Base-by-base conservation (phyloP, 1,140 invertebrate genomes). In the Heterodera schachtii region DNA sequence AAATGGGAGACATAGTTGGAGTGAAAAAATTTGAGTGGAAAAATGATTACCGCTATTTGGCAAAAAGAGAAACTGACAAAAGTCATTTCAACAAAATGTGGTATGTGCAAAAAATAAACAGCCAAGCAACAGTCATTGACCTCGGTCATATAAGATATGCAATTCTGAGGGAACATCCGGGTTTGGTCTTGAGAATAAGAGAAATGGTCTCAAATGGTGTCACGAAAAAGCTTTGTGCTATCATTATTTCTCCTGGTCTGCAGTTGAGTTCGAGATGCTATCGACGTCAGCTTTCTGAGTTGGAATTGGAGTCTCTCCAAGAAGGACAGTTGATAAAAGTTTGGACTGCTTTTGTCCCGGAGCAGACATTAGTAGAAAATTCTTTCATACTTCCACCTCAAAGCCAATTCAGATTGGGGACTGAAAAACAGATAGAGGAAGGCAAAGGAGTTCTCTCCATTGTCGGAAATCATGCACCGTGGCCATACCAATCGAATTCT, bases 1-100 rank as follows among this genome's bases (percentile, higher is more conserved):
- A 73, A 73, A 46, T 73, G n/a, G 71, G 71, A 73, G 71, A 73
- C n/a, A 73, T 46, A n/a, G 71, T 73, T 0, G 44, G 44, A 46
- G 47, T 73, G 16, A 5, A 4, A 11, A n/a, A 73, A 4, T 73
- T 73, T 41, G 44, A 16, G 21, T 73, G 71, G 71, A 73, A 19
- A 73, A 49, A 46, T 46, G 71, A 49, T 5, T 73, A 46, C 19
- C 16, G 47, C 31, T 16, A 16, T 21, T 73, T 73, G 1, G 71
- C 71, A 16, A 46, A 49, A 11, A 73, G 13, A 46, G n/a, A 73
- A 49, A 46, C 13, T 73, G 71, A 73, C 5, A 16, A 19, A 46
- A 73, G 44, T 73, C 71, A 21, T 16, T 43, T 9, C 8, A 71
- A 46, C 31, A 71, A 46, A 71, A 73, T 46, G 44, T 73, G 71